Evolutionary conservation across 2,113 vertebrate genomes (phyloP), one percentile per base, ranked within the genome.

Genomic region (Sterna hirundo): DNA sequence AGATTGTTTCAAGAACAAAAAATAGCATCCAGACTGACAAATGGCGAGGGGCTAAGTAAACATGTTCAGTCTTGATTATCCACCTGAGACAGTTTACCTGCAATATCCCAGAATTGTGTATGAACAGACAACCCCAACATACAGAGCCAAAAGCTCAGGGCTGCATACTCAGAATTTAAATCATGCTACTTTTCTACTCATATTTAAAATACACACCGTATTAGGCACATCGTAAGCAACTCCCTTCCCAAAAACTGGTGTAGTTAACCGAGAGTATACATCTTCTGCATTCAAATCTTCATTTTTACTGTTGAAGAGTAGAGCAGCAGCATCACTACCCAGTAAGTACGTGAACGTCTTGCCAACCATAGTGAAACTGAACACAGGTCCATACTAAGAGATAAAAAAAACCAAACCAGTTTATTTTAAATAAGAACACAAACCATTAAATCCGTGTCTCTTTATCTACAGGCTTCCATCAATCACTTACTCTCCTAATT

Each of bases 301-400:
- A 1, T 99, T 99, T 95, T 99, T 99, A 86, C 99, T 99, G 81
- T 99, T 99, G 98, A 99, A 99, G 66, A 99, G 97, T 22, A 99
- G 97, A 2, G 99, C 98, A 19, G 99, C 99, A 5, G 99, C 99
- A n/a, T 99, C 99, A 13, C 99, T 99, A 17, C 99, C 99, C 97
- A 99, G 92, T 44, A 99, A 97, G 94, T 99, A 99, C 0, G 99
- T 99, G 97, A 99, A 99, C 0, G 99, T 99, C 94, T 99, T 99
- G 26, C 99, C 99, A 97, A 99, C 98, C 99, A 99, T 99, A 27
- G 99, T 99, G 95, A 99, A 99, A 89, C 99, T 99, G 98, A 99
- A 99, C 47, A 99, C 99, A 2, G 99, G 99, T 23, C 99, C 99
- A 57, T 99, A 99, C 99, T 99, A 96, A 36, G 97, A 42, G 79